These are phyloP conservation scores for Dipus sagitta DNA, from an alignment of 2,797 vertebrate species.

Conservation along the genomic window DNA sequence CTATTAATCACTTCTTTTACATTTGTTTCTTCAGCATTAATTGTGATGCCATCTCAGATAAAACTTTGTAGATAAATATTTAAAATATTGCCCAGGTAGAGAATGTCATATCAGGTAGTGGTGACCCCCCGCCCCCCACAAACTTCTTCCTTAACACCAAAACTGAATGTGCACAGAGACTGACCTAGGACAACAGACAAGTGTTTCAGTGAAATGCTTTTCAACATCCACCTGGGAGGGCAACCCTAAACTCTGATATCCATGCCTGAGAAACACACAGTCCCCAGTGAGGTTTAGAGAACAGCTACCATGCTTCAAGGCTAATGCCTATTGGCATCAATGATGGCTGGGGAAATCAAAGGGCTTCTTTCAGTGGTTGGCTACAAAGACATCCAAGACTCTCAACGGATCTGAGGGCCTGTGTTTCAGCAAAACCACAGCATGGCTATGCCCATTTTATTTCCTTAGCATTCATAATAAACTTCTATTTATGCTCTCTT, in stretches of 20 bases:
- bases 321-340: constrained; percentile 76
- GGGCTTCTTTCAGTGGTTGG: constrained; percentile 83
- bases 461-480: constrained; percentile 82
- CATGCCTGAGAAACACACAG: constrained; percentile 54
- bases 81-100: constrained; percentile 34
- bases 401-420: constrained; percentile 77
- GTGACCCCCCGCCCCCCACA: neutral
- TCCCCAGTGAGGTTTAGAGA: neutral
- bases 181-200: neutral
- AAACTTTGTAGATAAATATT: constrained; percentile 32
- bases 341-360: constrained; percentile 86
- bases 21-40: constrained; percentile 54
- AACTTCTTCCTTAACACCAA: neutral
- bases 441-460: constrained; percentile 76
- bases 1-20: constrained; percentile 53
- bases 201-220: constrained; percentile 35
- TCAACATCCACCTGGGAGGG: neutral
- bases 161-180: neutral
- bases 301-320: constrained; percentile 40
- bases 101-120: neutral
- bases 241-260: neutral
- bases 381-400: constrained; percentile 83
- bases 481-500: constrained; percentile 74
- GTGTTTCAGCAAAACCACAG: constrained; percentile 80
- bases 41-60: constrained; percentile 18